phyloP scores from a whole-genome alignment of 2,113 vertebrate species.

The Rana temporaria region DNA sequence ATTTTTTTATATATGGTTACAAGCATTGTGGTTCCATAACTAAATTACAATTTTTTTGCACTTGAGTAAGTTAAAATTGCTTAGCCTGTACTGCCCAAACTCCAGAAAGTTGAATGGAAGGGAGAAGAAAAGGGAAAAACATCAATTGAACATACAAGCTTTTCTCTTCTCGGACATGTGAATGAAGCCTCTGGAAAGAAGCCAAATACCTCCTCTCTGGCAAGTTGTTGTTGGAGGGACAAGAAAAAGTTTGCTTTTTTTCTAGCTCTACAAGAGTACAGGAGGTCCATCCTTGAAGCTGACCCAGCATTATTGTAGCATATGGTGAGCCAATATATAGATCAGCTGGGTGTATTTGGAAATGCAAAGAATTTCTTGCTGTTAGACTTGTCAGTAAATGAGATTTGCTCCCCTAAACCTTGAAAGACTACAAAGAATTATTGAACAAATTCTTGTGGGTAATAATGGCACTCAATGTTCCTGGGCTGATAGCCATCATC shows the following conservation, averaged over 20 bases:
- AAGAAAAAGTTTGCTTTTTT: slow-evolving; percentile 42
- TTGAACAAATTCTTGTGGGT: not conserved
- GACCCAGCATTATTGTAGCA: slow-evolving; percentile 22
- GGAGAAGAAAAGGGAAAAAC: not conserved
- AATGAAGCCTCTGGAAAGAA: slow-evolving; percentile 34
- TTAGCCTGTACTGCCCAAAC: too few species aligned
- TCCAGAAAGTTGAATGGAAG: not conserved
- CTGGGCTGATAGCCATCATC: slow-evolving; percentile 56
- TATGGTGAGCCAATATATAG: slow-evolving; percentile 44
- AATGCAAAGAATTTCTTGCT: not conserved
- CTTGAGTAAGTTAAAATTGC: too few species aligned
- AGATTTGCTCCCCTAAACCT: not conserved
- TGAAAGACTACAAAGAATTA: not conserved
- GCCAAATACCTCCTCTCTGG: slow-evolving; percentile 41
- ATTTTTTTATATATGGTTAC: too few species aligned
- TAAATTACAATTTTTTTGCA: too few species aligned
- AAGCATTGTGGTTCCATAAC: too few species aligned
- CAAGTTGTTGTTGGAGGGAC: slow-evolving; percentile 51
- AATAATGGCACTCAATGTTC: slow-evolving; percentile 38
- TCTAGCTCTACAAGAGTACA: slow-evolving; percentile 14
- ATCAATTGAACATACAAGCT: slow-evolving; percentile 20
- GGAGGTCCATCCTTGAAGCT: slow-evolving; percentile 28
- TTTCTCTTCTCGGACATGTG: slow-evolving; percentile 25
- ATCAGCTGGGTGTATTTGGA: not conserved
- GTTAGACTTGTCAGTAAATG: not conserved